Conservation (phyloP, 2,888 invertebrate species). For the Leptinotarsa peninsularis region DNA sequence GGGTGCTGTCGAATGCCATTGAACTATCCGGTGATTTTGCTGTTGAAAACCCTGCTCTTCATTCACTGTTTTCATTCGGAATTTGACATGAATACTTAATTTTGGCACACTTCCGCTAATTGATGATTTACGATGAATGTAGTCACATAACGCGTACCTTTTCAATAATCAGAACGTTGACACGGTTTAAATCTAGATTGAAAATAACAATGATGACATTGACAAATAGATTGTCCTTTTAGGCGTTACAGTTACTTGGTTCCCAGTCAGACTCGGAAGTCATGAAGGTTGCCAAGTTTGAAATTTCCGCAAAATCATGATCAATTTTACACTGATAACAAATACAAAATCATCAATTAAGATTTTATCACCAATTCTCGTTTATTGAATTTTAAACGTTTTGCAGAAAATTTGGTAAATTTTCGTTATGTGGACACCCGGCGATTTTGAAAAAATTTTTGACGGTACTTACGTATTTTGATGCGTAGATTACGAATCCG, state of each 20-base stretch:
- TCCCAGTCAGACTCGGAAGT: not conserved
- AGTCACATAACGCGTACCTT: not conserved
- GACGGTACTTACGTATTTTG: too few species aligned
- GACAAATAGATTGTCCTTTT: not conserved
- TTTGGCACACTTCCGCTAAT: not conserved
- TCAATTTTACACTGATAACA: too few species aligned
- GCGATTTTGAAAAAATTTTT: too few species aligned
- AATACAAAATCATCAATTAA: too few species aligned
- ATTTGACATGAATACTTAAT: not conserved
- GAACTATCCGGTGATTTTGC: not conserved
- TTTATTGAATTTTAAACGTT: too few species aligned
- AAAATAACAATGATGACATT: not conserved
- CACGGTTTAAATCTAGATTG: not conserved
- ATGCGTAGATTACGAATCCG: too few species aligned
- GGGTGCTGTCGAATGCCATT: constrained; percentile 51
- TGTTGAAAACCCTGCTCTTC: not conserved
- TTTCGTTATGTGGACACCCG: too few species aligned
- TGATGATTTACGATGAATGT: not conserved
- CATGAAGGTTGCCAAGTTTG: too few species aligned
- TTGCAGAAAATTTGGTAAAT: too few species aligned
- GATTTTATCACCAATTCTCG: too few species aligned
- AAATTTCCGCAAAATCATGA: too few species aligned
- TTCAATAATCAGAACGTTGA: not conserved
- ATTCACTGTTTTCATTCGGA: not conserved
- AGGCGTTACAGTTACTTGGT: not conserved